phyloP scores from a whole-genome alignment of 2,888 invertebrate species.

The Panorpa germanica region DNA sequence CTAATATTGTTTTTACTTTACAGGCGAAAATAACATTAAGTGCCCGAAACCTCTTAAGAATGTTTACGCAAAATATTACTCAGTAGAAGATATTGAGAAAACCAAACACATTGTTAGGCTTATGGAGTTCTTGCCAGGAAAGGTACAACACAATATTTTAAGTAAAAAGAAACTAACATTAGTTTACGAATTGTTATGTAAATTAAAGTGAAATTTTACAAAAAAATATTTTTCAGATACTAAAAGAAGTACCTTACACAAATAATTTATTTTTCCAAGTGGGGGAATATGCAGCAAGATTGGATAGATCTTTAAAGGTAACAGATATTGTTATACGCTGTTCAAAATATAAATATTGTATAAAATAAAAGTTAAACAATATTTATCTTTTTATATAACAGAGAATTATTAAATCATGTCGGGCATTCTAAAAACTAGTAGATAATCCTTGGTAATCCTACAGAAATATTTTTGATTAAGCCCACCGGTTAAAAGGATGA shows the following conservation, averaged over 20 bases:
- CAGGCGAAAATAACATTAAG: constrained; percentile 36
- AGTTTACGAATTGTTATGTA: no score
- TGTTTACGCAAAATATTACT: constrained; percentile 40
- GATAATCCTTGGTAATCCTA: no score
- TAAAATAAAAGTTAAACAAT: constrained; percentile 1
- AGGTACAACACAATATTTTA: constrained; percentile 37
- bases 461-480: no score
- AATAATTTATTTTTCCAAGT: constrained; percentile 44
- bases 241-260: constrained; percentile 37
- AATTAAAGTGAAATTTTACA: no score
- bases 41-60: constrained; percentile 57
- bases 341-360: no score
- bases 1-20: constrained; percentile 12
- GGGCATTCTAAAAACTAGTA: no score
- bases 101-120: constrained; percentile 52
- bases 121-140: constrained; percentile 57
- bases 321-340: no score
- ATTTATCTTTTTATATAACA: background rate
- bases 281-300: constrained; percentile 50
- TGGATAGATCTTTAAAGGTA: constrained; percentile 51
- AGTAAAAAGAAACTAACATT: no score
- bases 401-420: constrained; percentile 1
- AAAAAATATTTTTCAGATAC: no score
- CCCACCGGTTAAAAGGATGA: no score
- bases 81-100: constrained; percentile 28